Evolutionary conservation across 2,797 vertebrate species (phyloP).

Genomic region (Taenioides sp.): DNA sequence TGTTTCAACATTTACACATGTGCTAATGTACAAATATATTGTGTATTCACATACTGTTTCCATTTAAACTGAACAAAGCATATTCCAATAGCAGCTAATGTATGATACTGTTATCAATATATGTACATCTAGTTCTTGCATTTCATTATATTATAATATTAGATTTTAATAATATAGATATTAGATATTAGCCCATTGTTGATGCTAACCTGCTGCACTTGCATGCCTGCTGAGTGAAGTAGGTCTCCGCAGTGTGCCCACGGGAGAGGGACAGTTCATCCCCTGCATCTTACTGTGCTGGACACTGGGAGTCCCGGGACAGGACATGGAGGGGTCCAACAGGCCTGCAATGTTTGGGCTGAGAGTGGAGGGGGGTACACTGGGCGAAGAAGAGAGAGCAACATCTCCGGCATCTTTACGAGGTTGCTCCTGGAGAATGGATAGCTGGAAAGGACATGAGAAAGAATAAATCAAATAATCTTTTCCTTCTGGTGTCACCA

Average conservation of each 20-base stretch:
- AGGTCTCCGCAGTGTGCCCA: slow-evolving; percentile 86
- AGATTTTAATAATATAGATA: no score
- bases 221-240: slow-evolving; percentile 90
- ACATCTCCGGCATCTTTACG: slow-evolving; percentile 81
- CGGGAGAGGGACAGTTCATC: slow-evolving; percentile 68
- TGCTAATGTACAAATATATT: background rate
- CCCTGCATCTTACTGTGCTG: slow-evolving; percentile 72
- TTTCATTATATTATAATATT: no score
- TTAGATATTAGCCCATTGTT: background rate
- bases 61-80: background rate
- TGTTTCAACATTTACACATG: background rate
- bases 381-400: slow-evolving; percentile 34
- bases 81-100: background rate
- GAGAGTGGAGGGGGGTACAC: slow-evolving; percentile 42
- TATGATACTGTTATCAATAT: background rate
- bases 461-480: background rate
- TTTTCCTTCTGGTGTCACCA: background rate
- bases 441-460: slow-evolving; percentile 64
- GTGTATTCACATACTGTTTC: background rate
- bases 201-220: slow-evolving; percentile 80
- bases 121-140: background rate
- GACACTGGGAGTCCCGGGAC: slow-evolving; percentile 56
- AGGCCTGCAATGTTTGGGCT: slow-evolving; percentile 30
- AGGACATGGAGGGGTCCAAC: slow-evolving; percentile 56
- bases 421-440: slow-evolving; percentile 84